These are phyloP conservation scores for Epinephelus moara DNA, from an alignment of 2,113 vertebrate species.

Conservation along the genomic window DNA sequence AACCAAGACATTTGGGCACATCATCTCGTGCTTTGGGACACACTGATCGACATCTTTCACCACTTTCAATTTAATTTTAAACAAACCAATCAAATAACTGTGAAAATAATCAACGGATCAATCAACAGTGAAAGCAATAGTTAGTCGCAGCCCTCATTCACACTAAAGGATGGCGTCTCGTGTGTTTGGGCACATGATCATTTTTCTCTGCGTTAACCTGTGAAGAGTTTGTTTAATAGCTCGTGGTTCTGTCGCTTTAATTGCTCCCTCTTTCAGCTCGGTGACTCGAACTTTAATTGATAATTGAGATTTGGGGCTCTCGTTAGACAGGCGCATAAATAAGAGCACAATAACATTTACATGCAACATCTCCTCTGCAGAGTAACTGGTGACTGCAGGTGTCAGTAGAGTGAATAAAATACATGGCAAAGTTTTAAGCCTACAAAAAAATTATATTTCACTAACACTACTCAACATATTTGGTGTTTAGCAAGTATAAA, in stretches of 20 bases:
- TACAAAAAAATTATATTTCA: not conserved
- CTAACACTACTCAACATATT: not conserved
- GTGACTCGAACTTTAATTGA: conserved; percentile 54
- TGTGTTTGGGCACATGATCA: conserved; percentile 20
- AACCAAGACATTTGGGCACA: no score
- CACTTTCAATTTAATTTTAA: no score
- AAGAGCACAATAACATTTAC: conserved; percentile 19
- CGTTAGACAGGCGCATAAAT: conserved; percentile 24
- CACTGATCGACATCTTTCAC: no score
- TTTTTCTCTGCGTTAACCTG: conserved; percentile 42
- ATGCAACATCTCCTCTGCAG: conserved; percentile 19
- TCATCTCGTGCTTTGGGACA: no score
- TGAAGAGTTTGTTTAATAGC: conserved; percentile 41
- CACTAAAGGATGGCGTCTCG: conserved; percentile 13
- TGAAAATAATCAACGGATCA: no score
- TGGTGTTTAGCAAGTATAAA: not conserved
- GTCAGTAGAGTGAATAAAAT: not conserved
- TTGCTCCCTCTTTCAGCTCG: conserved; percentile 37
- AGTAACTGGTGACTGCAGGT: conserved; percentile 2
- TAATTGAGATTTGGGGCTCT: conserved; percentile 46
- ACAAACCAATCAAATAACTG: no score
- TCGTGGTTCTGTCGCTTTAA: conserved; percentile 42
- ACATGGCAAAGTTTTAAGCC: not conserved
- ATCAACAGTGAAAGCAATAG: no score
- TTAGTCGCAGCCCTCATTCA: no score